These are phyloP conservation scores for Phaethornis superciliosus DNA, from an alignment of 2,113 vertebrate species.

Conservation along the genomic window DNA sequence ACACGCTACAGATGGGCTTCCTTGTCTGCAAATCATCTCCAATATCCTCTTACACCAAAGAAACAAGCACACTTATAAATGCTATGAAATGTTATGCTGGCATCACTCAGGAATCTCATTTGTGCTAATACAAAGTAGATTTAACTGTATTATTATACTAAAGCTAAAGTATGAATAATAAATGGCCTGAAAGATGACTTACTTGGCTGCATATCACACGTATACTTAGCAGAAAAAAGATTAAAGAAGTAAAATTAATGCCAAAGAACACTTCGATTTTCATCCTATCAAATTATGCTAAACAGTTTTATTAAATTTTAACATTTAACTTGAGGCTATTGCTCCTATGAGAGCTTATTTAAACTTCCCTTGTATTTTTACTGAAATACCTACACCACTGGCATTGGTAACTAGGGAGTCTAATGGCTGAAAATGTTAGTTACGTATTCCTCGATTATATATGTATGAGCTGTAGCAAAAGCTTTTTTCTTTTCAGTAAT, in stretches of 20 bases:
- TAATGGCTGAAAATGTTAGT: slow-evolving; percentile 15
- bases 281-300: slow-evolving; percentile 56
- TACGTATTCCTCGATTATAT: not conserved
- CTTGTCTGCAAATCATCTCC: not conserved
- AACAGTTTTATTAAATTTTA: slow-evolving; percentile 54
- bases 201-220: not conserved
- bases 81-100: not conserved
- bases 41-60: not conserved
- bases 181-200: not conserved
- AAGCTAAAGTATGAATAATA: slow-evolving; percentile 14
- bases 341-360: slow-evolving; percentile 43
- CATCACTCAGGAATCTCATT: slow-evolving; percentile 10
- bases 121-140: not conserved
- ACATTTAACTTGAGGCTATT: slow-evolving; percentile 58
- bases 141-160: not conserved
- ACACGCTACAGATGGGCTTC: not conserved
- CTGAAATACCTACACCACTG: slow-evolving; percentile 27
- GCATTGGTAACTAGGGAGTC: not conserved
- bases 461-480: not conserved
- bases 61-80: not conserved
- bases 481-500: not conserved
- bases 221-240: slow-evolving; percentile 22
- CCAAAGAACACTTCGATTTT: slow-evolving; percentile 54
- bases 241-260: slow-evolving; percentile 32
- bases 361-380: slow-evolving; percentile 57